phyloP scores from a whole-genome alignment of 2,888 invertebrate species.

The Parthenolecanium corni region DNA sequence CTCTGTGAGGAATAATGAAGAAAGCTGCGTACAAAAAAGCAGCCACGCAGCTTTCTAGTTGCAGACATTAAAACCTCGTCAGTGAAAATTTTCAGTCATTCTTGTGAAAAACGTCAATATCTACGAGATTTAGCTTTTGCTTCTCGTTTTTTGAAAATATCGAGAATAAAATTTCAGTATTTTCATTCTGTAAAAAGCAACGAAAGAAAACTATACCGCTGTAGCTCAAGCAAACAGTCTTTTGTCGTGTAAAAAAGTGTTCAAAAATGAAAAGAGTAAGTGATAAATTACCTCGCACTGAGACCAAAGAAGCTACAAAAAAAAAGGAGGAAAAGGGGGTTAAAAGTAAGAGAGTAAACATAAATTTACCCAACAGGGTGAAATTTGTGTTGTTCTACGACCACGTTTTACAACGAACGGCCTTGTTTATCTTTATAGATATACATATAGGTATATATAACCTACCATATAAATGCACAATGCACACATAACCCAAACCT shows the following conservation, averaged over 20 bases:
- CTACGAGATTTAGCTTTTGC: too few relatives aligned
- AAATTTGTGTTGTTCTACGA: slow-evolving; percentile 9
- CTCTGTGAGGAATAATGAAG: too few relatives aligned
- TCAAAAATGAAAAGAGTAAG: slow-evolving; percentile 9
- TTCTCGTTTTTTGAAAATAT: neutral
- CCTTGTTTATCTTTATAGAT: neutral
- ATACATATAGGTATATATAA: too few relatives aligned
- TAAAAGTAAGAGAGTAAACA: slow-evolving; percentile 10
- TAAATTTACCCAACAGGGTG: slow-evolving; percentile 4
- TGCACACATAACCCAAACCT: too few relatives aligned
- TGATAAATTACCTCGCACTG: slow-evolving; percentile 2
- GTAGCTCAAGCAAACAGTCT: neutral
- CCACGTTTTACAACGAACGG: slow-evolving; percentile 3
- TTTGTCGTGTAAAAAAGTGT: slow-evolving; percentile 5
- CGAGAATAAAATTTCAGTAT: too few relatives aligned
- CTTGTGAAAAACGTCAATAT: neutral
- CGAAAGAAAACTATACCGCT: neutral
- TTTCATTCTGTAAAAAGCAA: neutral
- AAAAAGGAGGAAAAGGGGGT: neutral
- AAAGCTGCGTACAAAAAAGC: too few relatives aligned
- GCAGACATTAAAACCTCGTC: neutral
- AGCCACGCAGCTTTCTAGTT: too few relatives aligned
- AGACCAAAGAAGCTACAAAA: neutral
- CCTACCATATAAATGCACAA: too few relatives aligned
- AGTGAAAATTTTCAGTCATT: neutral